Evolutionary conservation across 2,888 invertebrate genomes (phyloP), one percentile per base, ranked within the genome.

Genomic region (Branchipolynoe longqiensis): DNA sequence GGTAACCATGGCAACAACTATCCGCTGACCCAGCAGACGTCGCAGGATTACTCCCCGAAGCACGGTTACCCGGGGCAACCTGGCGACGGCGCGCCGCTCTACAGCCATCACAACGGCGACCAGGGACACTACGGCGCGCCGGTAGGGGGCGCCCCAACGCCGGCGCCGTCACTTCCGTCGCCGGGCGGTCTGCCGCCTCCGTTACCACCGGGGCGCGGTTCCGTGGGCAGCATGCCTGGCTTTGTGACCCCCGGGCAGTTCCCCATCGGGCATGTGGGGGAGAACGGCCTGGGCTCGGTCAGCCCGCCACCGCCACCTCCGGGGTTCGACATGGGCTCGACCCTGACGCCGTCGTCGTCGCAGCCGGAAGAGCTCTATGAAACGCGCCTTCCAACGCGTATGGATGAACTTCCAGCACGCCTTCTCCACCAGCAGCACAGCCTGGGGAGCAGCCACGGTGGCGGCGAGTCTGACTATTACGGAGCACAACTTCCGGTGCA

Each of bases 351-450:
- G 41, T 41, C 54, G 48, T 48, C 78, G 54, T 41, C 78, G 1
- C 78, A 41, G 48, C 48, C 48, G 78, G 78, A 78, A 78, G 78
- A 78, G 28, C 78, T 78, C 28, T 78, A 78, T 28, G 78, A 78
- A 28, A 78, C 41, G 48, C 41, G 54, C 18, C 78, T 78, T 22
- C 78, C 78, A 31, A 25, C 78, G 41, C 41, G 48, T 1, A 4
- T 78, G 54, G 78, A 78, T 28, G 54, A 41, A 28, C 18, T 78
- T n/a, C 78, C 78, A 28, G 48, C 78, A 14, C 41, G 28, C 28
- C 25, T 54, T 18, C 41, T 78, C 6, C 69, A 69, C 14, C 36
- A 38, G 18, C 62, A 62, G 31, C 62, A 62, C 25, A 14, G 12
- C n/a, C 3, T 4, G 1, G 69, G 36, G 14, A 48, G 48, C 48